Conservation (phyloP, 2,113 vertebrate genomes). For the Capreolus pygargus region DNA sequence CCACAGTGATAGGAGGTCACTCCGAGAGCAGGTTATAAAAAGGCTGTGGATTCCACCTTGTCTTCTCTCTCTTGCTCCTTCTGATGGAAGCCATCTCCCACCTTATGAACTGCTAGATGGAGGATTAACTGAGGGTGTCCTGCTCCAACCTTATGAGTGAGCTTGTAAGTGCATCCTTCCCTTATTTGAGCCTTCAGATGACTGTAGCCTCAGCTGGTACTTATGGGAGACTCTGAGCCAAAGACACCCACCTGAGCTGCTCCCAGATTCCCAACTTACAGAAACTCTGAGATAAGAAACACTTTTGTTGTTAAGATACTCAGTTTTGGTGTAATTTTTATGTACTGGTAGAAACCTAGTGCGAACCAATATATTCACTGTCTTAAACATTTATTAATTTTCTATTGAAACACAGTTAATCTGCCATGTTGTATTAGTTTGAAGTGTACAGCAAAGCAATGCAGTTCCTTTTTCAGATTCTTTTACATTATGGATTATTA, state of each 20-base stretch:
- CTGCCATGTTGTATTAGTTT: not conserved
- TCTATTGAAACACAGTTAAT: not conserved
- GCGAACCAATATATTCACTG: not conserved
- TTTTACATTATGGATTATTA: not conserved
- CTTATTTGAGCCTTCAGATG: not conserved
- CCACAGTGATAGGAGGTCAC: not conserved
- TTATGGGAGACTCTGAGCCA: not conserved
- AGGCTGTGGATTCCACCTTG: not conserved
- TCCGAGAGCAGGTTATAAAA: not conserved
- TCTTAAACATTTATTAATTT: not conserved
- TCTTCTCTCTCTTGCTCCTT: not conserved
- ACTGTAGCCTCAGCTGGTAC: not conserved
- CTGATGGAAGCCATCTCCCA: not conserved
- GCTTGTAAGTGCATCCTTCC: not conserved
- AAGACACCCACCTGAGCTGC: not conserved
- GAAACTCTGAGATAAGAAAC: not conserved
- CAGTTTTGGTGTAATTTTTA: not conserved
- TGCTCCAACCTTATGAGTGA: fast-evolving
- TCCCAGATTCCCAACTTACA: not conserved
- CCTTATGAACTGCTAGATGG: too few species aligned
- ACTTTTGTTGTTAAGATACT: not conserved
- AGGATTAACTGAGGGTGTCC: not conserved
- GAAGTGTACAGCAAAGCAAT: not conserved
- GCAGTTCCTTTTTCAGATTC: not conserved
- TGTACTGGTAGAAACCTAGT: not conserved